Percentiles rank a stretch among this genome's conserved stretches.
Evolutionary conservation across 1,140 invertebrate species (phyloP).

Genomic region (Pissodes strobi): DNA sequence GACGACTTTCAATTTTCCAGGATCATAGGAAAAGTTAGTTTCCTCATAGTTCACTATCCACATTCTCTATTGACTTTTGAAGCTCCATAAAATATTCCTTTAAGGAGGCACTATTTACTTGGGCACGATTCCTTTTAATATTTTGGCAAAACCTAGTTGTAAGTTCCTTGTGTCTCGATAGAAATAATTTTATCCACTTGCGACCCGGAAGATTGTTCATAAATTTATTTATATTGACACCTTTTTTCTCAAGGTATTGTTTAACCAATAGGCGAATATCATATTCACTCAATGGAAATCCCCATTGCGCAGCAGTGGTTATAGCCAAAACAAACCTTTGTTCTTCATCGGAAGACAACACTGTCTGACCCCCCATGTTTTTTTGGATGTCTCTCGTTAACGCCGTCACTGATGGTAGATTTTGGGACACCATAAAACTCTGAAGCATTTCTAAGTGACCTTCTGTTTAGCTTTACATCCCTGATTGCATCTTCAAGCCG

Average conservation of each 20-base stretch:
- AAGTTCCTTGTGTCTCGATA: background rate
- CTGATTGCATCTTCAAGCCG: too few species aligned
- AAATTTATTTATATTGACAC: background rate
- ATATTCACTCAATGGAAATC: background rate
- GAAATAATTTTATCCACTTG: background rate
- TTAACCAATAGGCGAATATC: background rate
- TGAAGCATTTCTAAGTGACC: too few species aligned
- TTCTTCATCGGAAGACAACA: background rate
- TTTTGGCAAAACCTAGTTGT: constrained; percentile 3
- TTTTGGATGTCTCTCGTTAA: background rate
- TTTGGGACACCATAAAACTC: background rate
- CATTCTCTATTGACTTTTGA: background rate
- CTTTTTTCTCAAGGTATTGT: background rate
- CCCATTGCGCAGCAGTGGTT: background rate
- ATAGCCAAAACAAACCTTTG: background rate
- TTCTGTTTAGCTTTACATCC: too few species aligned
- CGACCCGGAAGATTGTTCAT: background rate
- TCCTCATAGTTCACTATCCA: constrained; percentile 4
- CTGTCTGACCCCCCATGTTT: background rate
- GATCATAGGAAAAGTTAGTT: too few species aligned
- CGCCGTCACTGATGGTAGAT: background rate
- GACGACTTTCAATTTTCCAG: background rate
- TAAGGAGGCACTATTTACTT: background rate
- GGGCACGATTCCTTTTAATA: background rate
- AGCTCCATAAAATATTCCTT: constrained; percentile 3